Conservation (phyloP, 2,797 vertebrate species). For the Enteromius paludinosus region DNA sequence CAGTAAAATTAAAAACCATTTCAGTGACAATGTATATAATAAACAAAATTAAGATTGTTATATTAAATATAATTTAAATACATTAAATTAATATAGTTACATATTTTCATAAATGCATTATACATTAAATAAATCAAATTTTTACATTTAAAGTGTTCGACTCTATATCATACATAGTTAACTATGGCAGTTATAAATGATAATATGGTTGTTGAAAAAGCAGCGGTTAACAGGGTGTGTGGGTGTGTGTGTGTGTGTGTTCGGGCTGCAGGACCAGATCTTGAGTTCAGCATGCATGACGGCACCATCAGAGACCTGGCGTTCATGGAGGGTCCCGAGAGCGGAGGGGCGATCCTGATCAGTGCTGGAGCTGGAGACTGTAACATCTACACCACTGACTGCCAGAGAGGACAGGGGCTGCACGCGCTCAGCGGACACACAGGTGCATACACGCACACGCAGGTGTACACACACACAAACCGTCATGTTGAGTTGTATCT, state of each 20-base stretch:
- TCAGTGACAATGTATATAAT: not conserved
- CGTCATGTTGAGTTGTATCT: not conserved
- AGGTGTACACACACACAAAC: slow-evolving; percentile 61
- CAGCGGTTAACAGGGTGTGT: not conserved
- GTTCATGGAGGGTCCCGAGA: slow-evolving; percentile 97
- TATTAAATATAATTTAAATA: no score
- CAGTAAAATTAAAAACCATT: not conserved
- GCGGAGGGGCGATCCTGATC: slow-evolving; percentile 93
- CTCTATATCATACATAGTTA: not conserved
- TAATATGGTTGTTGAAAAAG: not conserved
- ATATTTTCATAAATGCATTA: no score
- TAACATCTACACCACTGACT: slow-evolving; percentile 96
- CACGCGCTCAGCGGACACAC: slow-evolving; percentile 96
- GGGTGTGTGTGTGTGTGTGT: not conserved
- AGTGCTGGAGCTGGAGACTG: slow-evolving; percentile 96
- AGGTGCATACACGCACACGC: slow-evolving; percentile 76
- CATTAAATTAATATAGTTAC: no score
- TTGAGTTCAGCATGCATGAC: slow-evolving; percentile 99
- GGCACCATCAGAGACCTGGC: slow-evolving; percentile 97
- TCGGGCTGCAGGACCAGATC: slow-evolving; percentile 85
- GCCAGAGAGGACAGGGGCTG: slow-evolving; percentile 94
- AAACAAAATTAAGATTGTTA: not conserved
- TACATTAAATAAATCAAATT: not conserved
- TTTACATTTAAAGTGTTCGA: not conserved
- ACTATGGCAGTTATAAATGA: not conserved